Evolutionary conservation across 2,797 vertebrate species (phyloP).

Genomic region (Ibycter americanus): DNA sequence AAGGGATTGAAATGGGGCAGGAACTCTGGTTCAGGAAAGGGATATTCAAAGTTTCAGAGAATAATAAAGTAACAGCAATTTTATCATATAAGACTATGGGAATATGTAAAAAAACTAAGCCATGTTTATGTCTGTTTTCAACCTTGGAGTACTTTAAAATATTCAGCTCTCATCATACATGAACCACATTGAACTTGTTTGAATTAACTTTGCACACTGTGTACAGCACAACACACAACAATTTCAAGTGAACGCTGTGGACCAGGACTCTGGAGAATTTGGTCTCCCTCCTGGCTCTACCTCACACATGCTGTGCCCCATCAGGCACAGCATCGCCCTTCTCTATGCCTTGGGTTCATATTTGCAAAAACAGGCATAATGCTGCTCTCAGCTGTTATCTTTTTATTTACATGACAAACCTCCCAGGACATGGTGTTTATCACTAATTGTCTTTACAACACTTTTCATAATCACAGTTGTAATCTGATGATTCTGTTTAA

Average conservation of each 20-base stretch:
- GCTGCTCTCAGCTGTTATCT: background rate
- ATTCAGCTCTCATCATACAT: background rate
- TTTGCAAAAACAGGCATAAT: background rate
- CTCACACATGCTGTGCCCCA: background rate
- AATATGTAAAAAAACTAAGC: background rate
- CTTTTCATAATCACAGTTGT: background rate
- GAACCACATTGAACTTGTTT: background rate
- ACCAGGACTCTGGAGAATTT: background rate
- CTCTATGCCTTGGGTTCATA: background rate
- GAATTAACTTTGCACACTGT: background rate
- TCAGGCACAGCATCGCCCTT: background rate
- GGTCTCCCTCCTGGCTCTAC: background rate
- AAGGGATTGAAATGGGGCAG: background rate
- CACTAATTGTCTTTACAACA: background rate
- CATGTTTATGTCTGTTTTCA: background rate
- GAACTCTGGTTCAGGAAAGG: background rate
- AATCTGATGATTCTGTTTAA: background rate
- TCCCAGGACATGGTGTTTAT: background rate
- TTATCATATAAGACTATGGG: background rate
- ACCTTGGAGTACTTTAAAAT: background rate
- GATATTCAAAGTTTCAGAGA: background rate
- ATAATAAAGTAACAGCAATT: background rate
- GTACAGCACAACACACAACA: background rate
- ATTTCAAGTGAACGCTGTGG: background rate
- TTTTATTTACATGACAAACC: background rate